Evolutionary conservation across 2,797 vertebrate species (phyloP), one percentile per base, ranked within the genome.

Genomic region (Coregonus ussuriensis): DNA sequence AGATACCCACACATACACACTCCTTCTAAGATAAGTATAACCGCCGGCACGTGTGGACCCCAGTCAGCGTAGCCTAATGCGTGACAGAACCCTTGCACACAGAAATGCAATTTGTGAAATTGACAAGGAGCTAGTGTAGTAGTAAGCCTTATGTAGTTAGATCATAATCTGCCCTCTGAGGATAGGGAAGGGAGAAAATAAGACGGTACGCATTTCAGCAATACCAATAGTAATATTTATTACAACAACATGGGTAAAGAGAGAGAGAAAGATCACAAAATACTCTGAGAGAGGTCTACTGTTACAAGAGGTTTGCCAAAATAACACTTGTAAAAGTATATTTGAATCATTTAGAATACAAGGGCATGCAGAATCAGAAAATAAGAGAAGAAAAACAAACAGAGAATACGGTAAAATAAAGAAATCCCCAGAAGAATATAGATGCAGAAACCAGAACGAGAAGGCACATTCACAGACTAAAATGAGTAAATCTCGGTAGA

Each of bases 171-270:
- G 33, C 76, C 83, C 76, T 81, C 79, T 83, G 72, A 78, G 77
- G 82, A 56, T 54, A 85, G 85, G 77, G 77, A 92, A 88, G 89
- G 80, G 94, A 93, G 93, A 94, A 97, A 96, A 95, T 92, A 96
- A 97, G 95, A 96, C 95, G 94, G 93, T 95, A 96, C 90, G 88
- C 94, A 91, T 96, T 96, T 95, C 95, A 96, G 96, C 97, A 97
- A 97, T 96, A 96, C 95, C 96, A 98, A 97, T 94, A 93, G 96
- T 95, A 93, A 97, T 95, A 97, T 99, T 99, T 98, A 98, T 99
- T 98, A 97, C 95, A 94, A 96, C 96, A 97, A 95, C 94, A 97
- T 94, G 95, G 97, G 95, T 95, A 96, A 89, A 94, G 91, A 86
- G 83, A 94, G 88, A 93, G 89, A 93, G 89, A 97, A 93, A 97